phyloP scores from a whole-genome alignment of 2,113 vertebrate species.

The Menidia beryllina region DNA sequence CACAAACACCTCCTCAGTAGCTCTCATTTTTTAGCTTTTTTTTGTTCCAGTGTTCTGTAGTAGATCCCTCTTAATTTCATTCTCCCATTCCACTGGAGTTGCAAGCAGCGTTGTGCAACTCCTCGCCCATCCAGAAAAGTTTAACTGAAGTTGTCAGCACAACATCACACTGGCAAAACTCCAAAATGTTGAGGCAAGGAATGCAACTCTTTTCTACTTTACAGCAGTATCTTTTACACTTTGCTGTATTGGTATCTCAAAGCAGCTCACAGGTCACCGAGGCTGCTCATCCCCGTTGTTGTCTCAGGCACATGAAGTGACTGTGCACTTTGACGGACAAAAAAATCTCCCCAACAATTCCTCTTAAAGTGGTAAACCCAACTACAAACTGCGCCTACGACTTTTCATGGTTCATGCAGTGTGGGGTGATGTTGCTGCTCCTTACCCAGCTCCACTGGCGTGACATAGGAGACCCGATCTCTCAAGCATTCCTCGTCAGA shows the following conservation, averaged over 20 bases:
- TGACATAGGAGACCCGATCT: conserved; percentile 85
- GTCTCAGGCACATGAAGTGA: conserved; percentile 13
- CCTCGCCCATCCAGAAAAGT: conserved; percentile 12
- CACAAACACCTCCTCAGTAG: background rate
- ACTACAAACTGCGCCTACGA: too few relatives aligned
- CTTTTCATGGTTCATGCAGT: too few relatives aligned
- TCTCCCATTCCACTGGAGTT: conserved; percentile 19
- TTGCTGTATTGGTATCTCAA: background rate
- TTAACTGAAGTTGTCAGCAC: conserved; percentile 46
- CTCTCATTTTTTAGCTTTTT: background rate
- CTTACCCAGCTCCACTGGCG: conserved; percentile 88
- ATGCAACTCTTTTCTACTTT: background rate
- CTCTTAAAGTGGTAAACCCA: too few relatives aligned
- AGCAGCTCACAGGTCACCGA: background rate
- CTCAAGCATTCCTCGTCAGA: conserved; percentile 94
- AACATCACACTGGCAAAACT: conserved; percentile 27
- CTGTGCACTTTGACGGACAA: conserved; percentile 21
- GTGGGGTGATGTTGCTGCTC: conserved; percentile 8
- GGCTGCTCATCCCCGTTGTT: background rate
- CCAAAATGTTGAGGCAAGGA: background rate
- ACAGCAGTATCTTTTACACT: background rate
- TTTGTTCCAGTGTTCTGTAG: background rate
- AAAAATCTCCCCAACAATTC: background rate
- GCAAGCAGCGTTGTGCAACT: conserved; percentile 38
- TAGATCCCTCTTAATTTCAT: background rate